Conservation (phyloP, 2,888 invertebrate genomes). For the Cinara cedri region DNA sequence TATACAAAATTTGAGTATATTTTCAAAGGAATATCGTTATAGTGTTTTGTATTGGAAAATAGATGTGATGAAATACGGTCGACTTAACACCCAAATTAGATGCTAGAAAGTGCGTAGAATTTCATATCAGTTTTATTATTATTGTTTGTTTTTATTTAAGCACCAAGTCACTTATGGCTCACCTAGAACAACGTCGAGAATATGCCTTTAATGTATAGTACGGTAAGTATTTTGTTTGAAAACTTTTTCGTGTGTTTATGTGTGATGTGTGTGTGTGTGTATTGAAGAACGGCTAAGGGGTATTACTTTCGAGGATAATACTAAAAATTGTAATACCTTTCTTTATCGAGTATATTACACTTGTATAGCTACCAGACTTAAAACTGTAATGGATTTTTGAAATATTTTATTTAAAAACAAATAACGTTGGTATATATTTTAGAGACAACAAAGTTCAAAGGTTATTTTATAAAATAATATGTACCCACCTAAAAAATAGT, state of each 20-base stretch:
- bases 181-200: background rate
- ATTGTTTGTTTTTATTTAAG: background rate
- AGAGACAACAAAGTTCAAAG: background rate
- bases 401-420: background rate
- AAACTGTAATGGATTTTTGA: constrained; percentile 10
- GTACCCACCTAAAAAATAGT: background rate
- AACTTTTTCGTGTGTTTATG: constrained; percentile 26
- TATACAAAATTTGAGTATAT: too few species aligned
- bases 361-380: background rate
- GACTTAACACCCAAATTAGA: too few species aligned
- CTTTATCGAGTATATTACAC: background rate
- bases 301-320: background rate
- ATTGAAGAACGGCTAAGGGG: too few species aligned
- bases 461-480: constrained; percentile 5
- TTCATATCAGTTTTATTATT: background rate
- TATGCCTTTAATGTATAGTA: constrained; percentile 2
- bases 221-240: background rate
- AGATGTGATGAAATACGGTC: too few species aligned
- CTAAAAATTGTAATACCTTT: constrained; percentile 17
- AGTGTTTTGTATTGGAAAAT: too few species aligned
- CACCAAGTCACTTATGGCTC: background rate
- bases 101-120: background rate
- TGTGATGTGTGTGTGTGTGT: too few species aligned
- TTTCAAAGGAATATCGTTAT: too few species aligned
- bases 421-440: background rate